Evolutionary conservation across 2,113 vertebrate genomes (phyloP).

Genomic region (Entelurus aequoreus): DNA sequence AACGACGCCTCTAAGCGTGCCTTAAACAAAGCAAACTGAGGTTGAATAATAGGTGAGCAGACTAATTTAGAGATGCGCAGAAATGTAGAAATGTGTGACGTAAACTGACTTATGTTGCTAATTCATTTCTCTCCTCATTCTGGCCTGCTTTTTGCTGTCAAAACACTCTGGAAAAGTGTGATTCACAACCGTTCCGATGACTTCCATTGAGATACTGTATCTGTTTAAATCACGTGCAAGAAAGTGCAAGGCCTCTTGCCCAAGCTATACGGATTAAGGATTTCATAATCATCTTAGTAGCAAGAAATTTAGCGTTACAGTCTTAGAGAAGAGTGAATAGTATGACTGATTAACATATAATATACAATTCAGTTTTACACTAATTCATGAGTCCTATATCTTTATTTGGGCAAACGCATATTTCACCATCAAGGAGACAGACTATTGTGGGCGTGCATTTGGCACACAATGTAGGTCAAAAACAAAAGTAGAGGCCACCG

Average conservation of each 20-base stretch:
- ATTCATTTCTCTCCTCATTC: slow-evolving; percentile 23
- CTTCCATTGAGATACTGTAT: slow-evolving; percentile 1
- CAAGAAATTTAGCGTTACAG: neutral
- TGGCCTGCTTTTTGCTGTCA: neutral
- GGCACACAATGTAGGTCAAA: slow-evolving; percentile 9
- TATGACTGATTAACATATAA: slow-evolving; percentile 19
- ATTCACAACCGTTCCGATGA: neutral
- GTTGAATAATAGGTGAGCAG: slow-evolving; percentile 19
- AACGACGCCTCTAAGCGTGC: slow-evolving; percentile 7
- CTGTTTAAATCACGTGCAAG: neutral
- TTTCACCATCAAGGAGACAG: neutral
- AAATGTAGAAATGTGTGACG: slow-evolving; percentile 30
- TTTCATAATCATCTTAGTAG: neutral
- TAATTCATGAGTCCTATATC: neutral
- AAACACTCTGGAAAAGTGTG: neutral
- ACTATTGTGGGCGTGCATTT: neutral
- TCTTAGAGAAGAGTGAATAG: neutral
- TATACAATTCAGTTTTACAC: slow-evolving; percentile 5
- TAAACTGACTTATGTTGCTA: slow-evolving; percentile 47
- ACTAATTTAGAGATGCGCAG: slow-evolving; percentile 28
- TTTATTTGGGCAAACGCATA: neutral
- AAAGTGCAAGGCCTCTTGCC: neutral
- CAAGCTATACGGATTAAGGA: neutral
- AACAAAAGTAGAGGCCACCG: slow-evolving; percentile 1
- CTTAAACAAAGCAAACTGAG: slow-evolving; percentile 22